Percentiles rank a stretch among this genome's conserved stretches.
phyloP scores from a whole-genome alignment of 2,797 vertebrate species.

The Microctenopoma stevenorrisi region DNA sequence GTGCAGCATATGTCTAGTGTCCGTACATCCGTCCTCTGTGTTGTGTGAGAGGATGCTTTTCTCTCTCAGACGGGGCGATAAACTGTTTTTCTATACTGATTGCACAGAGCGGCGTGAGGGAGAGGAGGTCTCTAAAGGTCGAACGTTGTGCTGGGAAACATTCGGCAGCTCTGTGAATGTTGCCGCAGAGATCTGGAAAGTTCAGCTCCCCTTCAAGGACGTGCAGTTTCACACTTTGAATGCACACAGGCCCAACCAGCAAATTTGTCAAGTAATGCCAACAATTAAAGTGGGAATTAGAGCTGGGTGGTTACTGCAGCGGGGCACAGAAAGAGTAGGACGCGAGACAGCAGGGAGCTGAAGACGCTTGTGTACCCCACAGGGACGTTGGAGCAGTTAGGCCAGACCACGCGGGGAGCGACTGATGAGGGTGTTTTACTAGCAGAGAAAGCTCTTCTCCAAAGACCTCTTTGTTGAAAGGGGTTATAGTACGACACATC shows the following conservation, averaged over 20 bases:
- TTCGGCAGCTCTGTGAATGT: neutral
- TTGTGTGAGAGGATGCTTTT: no score
- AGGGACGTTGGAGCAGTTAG: conserved; percentile 11
- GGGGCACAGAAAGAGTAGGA: conserved; percentile 25
- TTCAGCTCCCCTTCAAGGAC: neutral
- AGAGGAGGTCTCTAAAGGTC: neutral
- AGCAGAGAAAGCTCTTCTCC: neutral
- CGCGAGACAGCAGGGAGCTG: conserved; percentile 24
- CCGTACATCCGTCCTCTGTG: no score
- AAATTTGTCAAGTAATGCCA: conserved; percentile 31
- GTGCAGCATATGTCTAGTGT: no score
- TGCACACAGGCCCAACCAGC: neutral
- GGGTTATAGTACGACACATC: conserved; percentile 37
- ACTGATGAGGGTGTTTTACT: conserved; percentile 41
- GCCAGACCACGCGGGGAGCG: conserved; percentile 34
- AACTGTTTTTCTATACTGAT: neutral
- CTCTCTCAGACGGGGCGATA: no score
- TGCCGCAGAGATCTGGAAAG: neutral
- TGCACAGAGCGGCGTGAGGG: neutral
- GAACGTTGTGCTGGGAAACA: neutral
- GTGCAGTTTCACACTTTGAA: conserved; percentile 13
- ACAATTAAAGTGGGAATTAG: conserved; percentile 28
- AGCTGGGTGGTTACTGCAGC: neutral
- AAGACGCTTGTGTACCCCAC: conserved; percentile 18
- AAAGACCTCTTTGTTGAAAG: conserved; percentile 36